Conservation (phyloP, 2,113 vertebrate species). For the Hipposideros armiger region DNA sequence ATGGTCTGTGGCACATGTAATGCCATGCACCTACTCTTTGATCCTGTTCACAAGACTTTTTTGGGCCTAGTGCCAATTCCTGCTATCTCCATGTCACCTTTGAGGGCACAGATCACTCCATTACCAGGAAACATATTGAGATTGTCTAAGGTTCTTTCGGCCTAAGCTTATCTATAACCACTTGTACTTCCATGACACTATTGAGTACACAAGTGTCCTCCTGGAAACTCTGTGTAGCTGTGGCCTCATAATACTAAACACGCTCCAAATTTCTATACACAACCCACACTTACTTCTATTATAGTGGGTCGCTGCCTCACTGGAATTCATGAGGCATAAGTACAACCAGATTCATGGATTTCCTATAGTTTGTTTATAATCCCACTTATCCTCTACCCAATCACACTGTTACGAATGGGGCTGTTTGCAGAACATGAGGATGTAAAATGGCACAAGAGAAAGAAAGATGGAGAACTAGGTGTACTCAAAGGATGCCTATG, state of each 20-base stretch:
- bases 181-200: not conserved
- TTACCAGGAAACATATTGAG: not conserved
- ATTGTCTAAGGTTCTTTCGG: not conserved
- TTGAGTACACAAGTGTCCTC: not conserved
- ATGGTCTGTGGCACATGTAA: not conserved
- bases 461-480: not conserved
- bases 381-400: not conserved
- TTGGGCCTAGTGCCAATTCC: not conserved
- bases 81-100: not conserved
- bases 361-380: not conserved
- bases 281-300: not conserved
- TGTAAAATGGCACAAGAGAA: not conserved
- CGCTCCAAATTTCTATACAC: not conserved
- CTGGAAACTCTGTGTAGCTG: not conserved
- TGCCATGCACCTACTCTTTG: not conserved
- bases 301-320: not conserved
- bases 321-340: not conserved
- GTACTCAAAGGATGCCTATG: not conserved
- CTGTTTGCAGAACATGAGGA: not conserved
- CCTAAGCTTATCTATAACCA: not conserved
- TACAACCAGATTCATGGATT: not conserved
- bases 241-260: not conserved
- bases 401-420: not conserved
- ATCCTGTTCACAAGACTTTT: not conserved
- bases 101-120: not conserved